A percentile compares a stretch with the other conserved stretches of the same genome.
phyloP scores from a whole-genome alignment of 1,140 invertebrate genomes.

The Uloborus diversus region DNA sequence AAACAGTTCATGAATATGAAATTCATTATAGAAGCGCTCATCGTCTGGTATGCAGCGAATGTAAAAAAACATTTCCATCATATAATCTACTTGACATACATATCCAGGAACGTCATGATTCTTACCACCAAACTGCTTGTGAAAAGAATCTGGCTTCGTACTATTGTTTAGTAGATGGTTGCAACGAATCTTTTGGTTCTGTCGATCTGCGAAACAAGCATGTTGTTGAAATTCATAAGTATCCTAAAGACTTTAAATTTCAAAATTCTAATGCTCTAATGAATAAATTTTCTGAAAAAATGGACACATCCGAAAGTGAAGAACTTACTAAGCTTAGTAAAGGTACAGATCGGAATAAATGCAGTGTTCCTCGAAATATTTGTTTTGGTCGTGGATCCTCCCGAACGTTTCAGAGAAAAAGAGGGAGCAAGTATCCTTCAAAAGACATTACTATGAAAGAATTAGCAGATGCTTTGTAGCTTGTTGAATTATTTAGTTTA shows the following conservation, averaged over 20 bases:
- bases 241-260: constrained; percentile 26
- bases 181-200: background rate
- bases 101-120: constrained; percentile 34
- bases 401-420: constrained; percentile 27
- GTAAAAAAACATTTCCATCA: constrained; percentile 11
- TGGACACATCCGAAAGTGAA: constrained; percentile 10
- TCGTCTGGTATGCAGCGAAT: constrained; percentile 29
- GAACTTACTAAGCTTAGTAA: background rate
- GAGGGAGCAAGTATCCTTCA: background rate
- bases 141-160: constrained; percentile 6
- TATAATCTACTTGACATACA: constrained; percentile 36
- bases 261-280: background rate
- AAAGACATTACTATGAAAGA: constrained; percentile 42
- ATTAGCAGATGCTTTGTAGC: constrained; percentile 31
- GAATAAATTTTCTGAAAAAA: background rate
- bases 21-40: constrained; percentile 38
- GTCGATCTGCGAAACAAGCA: constrained; percentile 4
- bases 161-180: constrained; percentile 31
- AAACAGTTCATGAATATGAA: constrained; percentile 38
- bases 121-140: constrained; percentile 12
- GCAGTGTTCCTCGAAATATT: constrained; percentile 11
- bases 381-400: constrained; percentile 42
- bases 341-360: background rate
- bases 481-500: no score
- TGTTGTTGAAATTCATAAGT: constrained; percentile 30